phyloP scores from a whole-genome alignment of 2,113 vertebrate genomes.

The Toxostoma redivivum region DNA sequence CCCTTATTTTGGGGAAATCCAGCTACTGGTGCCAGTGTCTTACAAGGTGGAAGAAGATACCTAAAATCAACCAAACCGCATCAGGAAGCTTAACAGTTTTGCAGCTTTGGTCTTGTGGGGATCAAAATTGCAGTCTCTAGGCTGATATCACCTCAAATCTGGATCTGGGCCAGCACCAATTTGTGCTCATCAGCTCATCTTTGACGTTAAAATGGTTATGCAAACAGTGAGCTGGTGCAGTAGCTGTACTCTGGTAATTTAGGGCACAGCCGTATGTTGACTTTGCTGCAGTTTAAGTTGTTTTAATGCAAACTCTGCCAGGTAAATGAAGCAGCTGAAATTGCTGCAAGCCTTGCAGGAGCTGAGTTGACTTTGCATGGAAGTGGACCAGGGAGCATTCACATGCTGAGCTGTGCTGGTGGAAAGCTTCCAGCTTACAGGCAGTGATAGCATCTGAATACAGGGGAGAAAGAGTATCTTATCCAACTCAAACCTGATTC shows the following conservation, averaged over 20 bases:
- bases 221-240: not conserved
- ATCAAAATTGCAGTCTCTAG: not conserved
- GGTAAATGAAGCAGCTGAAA: not conserved
- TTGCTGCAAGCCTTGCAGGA: not conserved
- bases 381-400: not conserved
- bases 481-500: not conserved
- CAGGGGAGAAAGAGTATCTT: not conserved
- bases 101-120: not conserved
- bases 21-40: not conserved
- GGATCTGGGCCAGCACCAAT: not conserved
- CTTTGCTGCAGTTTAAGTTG: not conserved
- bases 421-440: not conserved
- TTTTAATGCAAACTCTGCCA: not conserved
- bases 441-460: not conserved
- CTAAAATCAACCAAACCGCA: accelerated
- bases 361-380: not conserved
- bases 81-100: not conserved
- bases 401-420: not conserved
- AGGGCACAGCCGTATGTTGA: not conserved
- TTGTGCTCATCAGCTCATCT: not conserved
- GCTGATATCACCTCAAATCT: not conserved
- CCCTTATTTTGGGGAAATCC: not conserved
- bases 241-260: not conserved
- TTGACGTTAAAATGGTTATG: not conserved
- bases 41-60: not conserved